Percentiles rank a stretch among this genome's conserved stretches.
phyloP scores from a whole-genome alignment of 2,113 vertebrate species.

The Pygoscelis antarcticus region DNA sequence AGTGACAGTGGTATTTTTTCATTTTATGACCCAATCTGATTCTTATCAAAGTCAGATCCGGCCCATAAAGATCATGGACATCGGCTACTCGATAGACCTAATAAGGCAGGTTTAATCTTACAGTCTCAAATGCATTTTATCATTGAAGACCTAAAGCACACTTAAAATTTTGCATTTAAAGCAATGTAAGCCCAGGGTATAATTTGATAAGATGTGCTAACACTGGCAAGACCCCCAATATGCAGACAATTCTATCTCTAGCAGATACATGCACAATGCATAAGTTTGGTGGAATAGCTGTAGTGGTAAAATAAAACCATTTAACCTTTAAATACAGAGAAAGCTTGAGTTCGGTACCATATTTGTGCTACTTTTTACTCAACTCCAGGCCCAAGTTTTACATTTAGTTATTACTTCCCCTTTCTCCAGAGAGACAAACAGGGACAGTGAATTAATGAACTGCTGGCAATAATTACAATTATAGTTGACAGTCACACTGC shows the following conservation, averaged over 20 bases:
- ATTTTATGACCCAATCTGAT: conserved; percentile 37
- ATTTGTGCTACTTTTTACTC: background rate
- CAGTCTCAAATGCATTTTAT: background rate
- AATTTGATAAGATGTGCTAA: background rate
- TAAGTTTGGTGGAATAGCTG: background rate
- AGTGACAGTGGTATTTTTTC: conserved; percentile 58
- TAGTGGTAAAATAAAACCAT: background rate
- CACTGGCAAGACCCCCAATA: background rate
- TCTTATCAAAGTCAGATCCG: conserved; percentile 51
- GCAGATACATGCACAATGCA: background rate
- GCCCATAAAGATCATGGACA: conserved; percentile 15
- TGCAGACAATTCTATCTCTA: background rate
- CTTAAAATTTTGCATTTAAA: background rate
- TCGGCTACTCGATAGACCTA: background rate
- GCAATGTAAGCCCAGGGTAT: background rate
- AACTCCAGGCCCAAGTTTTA: background rate
- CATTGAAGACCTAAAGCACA: background rate
- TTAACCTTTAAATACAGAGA: background rate
- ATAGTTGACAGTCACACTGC: conserved; percentile 22
- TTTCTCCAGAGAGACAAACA: conserved; percentile 39
- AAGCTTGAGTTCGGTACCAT: background rate
- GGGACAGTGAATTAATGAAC: conserved; percentile 58
- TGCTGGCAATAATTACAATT: conserved; percentile 49
- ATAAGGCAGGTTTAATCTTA: conserved; percentile 15
- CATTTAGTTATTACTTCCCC: conserved; percentile 4